Evolutionary conservation across 1,140 invertebrate genomes (phyloP), one percentile per base, ranked within the genome.

Genomic region (Rhopalosiphum padi): DNA sequence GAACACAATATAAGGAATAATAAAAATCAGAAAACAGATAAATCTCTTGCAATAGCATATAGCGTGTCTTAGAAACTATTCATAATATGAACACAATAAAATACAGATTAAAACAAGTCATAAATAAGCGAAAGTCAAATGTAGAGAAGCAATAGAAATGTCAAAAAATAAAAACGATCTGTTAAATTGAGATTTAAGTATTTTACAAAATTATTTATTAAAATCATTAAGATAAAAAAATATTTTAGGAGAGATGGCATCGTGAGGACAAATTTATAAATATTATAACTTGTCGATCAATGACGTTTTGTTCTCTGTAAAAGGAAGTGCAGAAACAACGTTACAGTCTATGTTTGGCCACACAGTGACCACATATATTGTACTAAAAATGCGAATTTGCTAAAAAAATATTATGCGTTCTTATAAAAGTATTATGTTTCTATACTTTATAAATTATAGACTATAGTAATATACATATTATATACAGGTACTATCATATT

Each of bases 51-150:
- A 68, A 68, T 68, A 68, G 11, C 55, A 60, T 8, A 68, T 8
- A 68, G n/a, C 30, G 60, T n/a, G 25, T 68, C 25, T 68, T 68
- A 68, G 30, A 68, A 68, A 68, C 60, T 68, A 68, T 68, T 68
- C 60, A 68, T 68, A 68, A n/a, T n/a, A 68, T 68, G 60, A 68
- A n/a, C 25, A 68, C 30, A 68, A 68, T 68, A 68, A 68, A 68
- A 68, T 68, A 68, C 60, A 68, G 60, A 68, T 68, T 68, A 68
- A 60, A 68, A 68, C 60, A n/a, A 68, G 30, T 68, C 60, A 68
- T 68, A 68, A 68, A 68, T 68, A 68, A 68, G 60, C 60, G 60
- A 68, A 68, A 68, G 60, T 68, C 30, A 68, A 68, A 68, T 5
- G 15, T 68, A 68, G 11, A 68, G 25, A 68, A n/a, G 60, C 30